A percentile compares a stretch with the other conserved stretches of the same genome.
Evolutionary conservation across 2,888 invertebrate species (phyloP).

Genomic region (Gerris lacustris): DNA sequence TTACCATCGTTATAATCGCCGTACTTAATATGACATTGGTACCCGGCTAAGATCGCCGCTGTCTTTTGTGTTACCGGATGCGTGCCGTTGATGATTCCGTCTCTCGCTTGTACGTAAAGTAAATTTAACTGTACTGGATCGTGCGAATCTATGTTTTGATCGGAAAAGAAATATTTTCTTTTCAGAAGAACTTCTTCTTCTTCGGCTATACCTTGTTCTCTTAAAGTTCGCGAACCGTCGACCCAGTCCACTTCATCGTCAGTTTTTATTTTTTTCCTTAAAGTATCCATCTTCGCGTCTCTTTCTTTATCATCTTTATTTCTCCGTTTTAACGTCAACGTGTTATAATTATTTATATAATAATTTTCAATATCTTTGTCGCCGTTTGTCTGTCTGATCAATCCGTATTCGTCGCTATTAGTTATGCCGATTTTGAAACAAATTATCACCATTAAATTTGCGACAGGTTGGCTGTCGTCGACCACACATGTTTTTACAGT

Average conservation of each 20-base stretch:
- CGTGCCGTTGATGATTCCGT: constrained; percentile 94
- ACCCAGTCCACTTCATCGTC: constrained; percentile 99
- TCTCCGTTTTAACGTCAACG: constrained; percentile 72
- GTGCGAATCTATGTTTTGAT: constrained; percentile 94
- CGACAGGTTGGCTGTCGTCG: neutral
- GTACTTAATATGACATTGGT: constrained; percentile 97
- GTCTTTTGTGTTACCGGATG: constrained; percentile 95
- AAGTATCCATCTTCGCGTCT: constrained; percentile 92
- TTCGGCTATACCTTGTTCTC: constrained; percentile 94
- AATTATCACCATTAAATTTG: neutral
- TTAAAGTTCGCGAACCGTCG: constrained; percentile 91
- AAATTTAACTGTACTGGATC: constrained; percentile 96
- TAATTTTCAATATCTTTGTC: constrained; percentile 49
- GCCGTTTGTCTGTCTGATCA: constrained; percentile 78
- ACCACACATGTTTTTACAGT: neutral
- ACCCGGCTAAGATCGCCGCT: constrained; percentile 89
- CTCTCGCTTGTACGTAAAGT: constrained; percentile 93
- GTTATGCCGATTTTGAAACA: constrained; percentile 50
- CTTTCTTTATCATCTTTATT: constrained; percentile 70
- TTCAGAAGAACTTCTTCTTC: constrained; percentile 82
- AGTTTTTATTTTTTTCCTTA: constrained; percentile 89
- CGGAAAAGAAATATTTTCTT: constrained; percentile 95
- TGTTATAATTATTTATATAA: constrained; percentile 68
- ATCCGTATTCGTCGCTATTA: constrained; percentile 96
- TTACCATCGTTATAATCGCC: constrained; percentile 88